Percentiles rank a stretch among this genome's conserved stretches.
Conservation (phyloP, 2,113 vertebrate genomes). For the Myotis yumanensis region DNA sequence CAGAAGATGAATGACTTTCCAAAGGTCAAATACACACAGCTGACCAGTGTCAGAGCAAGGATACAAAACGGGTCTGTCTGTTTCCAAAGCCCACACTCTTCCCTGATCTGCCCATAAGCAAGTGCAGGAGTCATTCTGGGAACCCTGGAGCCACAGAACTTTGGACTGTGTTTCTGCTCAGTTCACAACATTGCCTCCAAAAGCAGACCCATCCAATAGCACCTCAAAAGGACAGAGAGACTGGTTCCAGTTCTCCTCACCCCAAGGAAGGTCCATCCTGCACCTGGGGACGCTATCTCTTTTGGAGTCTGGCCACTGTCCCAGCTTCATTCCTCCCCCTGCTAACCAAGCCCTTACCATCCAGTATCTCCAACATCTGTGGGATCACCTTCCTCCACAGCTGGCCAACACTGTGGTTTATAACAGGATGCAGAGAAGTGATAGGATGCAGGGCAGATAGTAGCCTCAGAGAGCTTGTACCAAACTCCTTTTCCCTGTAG, state of each 20-base stretch:
- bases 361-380: slow-evolving; percentile 17
- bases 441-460: slow-evolving; percentile 35
- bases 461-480: neutral
- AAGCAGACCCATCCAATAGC: neutral
- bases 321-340: neutral
- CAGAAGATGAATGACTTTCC: too few species aligned
- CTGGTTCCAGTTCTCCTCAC: neutral
- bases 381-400: slow-evolving; percentile 50
- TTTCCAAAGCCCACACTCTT: too few species aligned
- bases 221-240: neutral
- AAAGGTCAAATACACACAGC: too few species aligned
- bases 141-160: neutral
- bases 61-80: too few species aligned
- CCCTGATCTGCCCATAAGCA: too few species aligned
- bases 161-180: neutral
- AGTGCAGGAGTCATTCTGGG: too few species aligned
- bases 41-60: too few species aligned
- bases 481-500: slow-evolving; percentile 14
- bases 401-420: neutral
- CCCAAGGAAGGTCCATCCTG: neutral
- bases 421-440: slow-evolving; percentile 34
- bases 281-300: neutral
- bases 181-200: neutral
- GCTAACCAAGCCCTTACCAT: neutral
- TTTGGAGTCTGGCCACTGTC: neutral